Base-by-base conservation (phyloP, 2,888 invertebrate species). In the Rhaphigaster nebulosa region DNA sequence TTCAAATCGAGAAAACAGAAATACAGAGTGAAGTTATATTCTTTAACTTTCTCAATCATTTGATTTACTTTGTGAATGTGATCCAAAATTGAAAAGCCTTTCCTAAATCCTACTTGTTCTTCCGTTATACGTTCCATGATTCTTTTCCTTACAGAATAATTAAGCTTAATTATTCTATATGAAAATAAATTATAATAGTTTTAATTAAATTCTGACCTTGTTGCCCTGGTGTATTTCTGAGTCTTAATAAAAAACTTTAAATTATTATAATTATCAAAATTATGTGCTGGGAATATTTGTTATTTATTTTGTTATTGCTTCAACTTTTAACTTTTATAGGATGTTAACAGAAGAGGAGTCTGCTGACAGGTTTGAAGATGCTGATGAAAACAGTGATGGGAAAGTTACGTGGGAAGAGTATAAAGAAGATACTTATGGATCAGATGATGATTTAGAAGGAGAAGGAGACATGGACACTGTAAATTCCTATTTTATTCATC, bases 391-490 rank as follows among this genome's bases (percentile, higher is more conserved):
- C 94, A 95, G 95, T 70, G 97, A 99, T 94, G 97, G 97, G 0
- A 94, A 94, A 92, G 95, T 99, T 4, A 96, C 97, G 0, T 99
- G 99, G 99, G 94, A 95, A 12, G 99, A 99, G 94, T 98, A 98
- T 94, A 93, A 98, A n/a, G 95, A 96, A 90, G 98, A 98, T 93
- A 96, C 97, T 0, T 99, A 98, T 93, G 98, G 98, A 0, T 93
- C 84, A 38, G 94, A 94, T 88, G 94, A 93, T 45, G 93, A 94
- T 80, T 92, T 92, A 34, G 92, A 92, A 91, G 92, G 92, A 34
- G 92, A 92, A 91, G 92, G 92, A 29, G 92, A 90, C 34, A 52
- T 87, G 52, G 87, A 90, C 20, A 84, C 84, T 45, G 84, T 84
- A 84, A 76, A 20, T 65, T 65, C 5, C n/a, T 45, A 13, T 45